Evolutionary conservation across 2,888 invertebrate species (phyloP).

Genomic region (Pterostichus niger): DNA sequence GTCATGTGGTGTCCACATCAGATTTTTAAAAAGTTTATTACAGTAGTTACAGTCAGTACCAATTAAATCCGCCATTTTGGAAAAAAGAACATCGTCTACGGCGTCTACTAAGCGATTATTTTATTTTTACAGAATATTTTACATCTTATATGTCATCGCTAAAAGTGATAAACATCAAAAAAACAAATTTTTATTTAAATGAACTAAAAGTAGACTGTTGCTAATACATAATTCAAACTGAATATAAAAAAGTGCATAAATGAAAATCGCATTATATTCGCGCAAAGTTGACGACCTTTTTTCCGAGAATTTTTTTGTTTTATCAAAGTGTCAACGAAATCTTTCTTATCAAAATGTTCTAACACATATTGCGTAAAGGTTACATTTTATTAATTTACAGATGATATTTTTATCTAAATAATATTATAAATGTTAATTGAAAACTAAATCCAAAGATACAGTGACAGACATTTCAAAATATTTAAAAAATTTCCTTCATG

Average conservation of each 20-base stretch:
- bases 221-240: conserved; percentile 42
- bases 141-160: neutral
- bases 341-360: neutral
- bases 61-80: no score
- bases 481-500: no score
- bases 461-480: no score
- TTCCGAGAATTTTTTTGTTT: neutral
- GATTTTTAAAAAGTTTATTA: no score
- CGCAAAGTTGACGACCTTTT: neutral
- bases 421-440: no score
- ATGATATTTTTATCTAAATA: neutral
- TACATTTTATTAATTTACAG: neutral
- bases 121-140: neutral
- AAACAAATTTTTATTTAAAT: no score
- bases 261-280: conserved; percentile 15
- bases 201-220: neutral
- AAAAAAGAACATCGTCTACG: no score
- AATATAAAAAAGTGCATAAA: conserved; percentile 29
- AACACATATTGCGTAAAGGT: no score
- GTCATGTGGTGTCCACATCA: no score
- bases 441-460: no score
- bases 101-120: no score
- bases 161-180: neutral
- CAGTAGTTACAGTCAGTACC: no score
- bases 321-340: neutral